Evolutionary conservation across 2,797 vertebrate species (phyloP).

Genomic region (Spea hammondii): DNA sequence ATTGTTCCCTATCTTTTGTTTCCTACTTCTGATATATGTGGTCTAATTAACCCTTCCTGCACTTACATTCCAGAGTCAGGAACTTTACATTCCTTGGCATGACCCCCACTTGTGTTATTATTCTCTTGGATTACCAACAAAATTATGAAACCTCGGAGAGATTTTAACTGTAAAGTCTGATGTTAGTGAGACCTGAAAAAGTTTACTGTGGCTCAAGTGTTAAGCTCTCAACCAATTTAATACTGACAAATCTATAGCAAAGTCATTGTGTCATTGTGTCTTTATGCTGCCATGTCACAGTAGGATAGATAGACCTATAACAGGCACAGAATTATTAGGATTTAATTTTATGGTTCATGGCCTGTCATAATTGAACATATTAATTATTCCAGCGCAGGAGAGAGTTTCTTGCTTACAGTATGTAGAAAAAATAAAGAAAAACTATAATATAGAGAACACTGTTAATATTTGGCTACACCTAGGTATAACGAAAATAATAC

Average conservation of each 20-base stretch:
- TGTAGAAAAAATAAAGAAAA: too few relatives aligned
- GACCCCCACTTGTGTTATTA: too few relatives aligned
- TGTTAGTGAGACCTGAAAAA: too few relatives aligned
- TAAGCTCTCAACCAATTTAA: not conserved
- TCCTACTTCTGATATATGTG: not conserved
- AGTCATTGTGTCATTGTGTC: constrained; percentile 30
- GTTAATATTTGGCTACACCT: too few relatives aligned
- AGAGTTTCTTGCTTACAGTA: not conserved
- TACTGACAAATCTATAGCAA: constrained; percentile 24
- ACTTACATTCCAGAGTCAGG: not conserved
- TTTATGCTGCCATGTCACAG: constrained; percentile 7
- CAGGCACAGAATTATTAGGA: constrained; percentile 27
- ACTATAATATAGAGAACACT: too few relatives aligned
- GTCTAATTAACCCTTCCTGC: not conserved
- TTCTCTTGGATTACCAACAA: too few relatives aligned
- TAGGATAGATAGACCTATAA: constrained; percentile 34
- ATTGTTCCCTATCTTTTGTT: not conserved
- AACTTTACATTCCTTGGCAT: too few relatives aligned
- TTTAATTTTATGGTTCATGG: constrained; percentile 44
- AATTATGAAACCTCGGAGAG: too few relatives aligned
- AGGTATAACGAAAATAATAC: too few relatives aligned
- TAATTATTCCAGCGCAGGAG: constrained; percentile 19
- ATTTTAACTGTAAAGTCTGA: too few relatives aligned
- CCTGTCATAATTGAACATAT: constrained; percentile 37
- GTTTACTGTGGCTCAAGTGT: too few relatives aligned